A percentile compares a stretch with the other conserved stretches of the same genome.
Evolutionary conservation across 2,888 invertebrate genomes (phyloP).

Genomic region (Nesidiocoris tenuis): DNA sequence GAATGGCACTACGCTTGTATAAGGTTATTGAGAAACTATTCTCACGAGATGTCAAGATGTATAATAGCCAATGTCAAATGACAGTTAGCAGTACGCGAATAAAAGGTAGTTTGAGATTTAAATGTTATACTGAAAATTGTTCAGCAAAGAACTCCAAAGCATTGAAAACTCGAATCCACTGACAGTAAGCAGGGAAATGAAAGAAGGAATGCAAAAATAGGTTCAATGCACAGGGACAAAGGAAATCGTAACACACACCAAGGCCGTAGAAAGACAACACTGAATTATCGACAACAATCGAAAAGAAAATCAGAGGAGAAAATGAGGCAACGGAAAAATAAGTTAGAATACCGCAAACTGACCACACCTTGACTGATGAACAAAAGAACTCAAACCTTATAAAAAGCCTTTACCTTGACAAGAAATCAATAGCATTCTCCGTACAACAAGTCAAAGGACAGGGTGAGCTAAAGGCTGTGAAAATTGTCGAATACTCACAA

Average conservation of each 20-base stretch:
- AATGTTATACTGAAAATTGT: too few relatives aligned
- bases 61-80: too few relatives aligned
- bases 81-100: too few relatives aligned
- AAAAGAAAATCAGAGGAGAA: neutral
- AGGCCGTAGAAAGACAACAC: neutral
- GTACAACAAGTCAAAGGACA: too few relatives aligned
- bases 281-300: neutral
- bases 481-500: neutral
- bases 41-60: too few relatives aligned
- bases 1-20: too few relatives aligned
- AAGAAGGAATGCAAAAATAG: conserved; percentile 3
- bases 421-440: conserved; percentile 36
- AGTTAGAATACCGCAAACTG: neutral
- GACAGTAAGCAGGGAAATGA: too few relatives aligned
- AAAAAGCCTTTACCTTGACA: conserved; percentile 35
- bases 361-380: conserved; percentile 32
- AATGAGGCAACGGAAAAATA: neutral
- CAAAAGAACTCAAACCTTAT: conserved; percentile 21
- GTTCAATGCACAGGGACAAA: conserved; percentile 16
- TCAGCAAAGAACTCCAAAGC: too few relatives aligned
- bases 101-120: too few relatives aligned
- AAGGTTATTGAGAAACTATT: too few relatives aligned
- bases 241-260: neutral
- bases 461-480: too few relatives aligned
- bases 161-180: too few relatives aligned